Base-by-base conservation (phyloP, 2,888 invertebrate genomes). In the Rapana venosa region DNA sequence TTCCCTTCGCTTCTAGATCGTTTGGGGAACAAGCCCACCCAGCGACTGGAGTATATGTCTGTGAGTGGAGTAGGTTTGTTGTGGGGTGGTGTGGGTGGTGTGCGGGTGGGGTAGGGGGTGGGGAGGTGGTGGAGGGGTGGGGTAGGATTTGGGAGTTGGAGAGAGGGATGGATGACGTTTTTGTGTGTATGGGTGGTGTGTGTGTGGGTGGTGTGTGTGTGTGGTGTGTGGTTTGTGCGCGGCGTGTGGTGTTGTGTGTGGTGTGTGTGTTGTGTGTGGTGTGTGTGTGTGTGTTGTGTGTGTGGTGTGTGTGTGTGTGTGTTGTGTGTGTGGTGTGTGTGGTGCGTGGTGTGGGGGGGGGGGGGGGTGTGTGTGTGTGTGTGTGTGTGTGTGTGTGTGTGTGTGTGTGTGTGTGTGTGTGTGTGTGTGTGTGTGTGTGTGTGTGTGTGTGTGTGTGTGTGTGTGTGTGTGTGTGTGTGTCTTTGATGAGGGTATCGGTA, bases 1-100 rank as follows among this genome's bases (percentile, higher is more conserved):
- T 91, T 91, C 61, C 93, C 93, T 74, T 93, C 92, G 13, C 70
- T 94, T 30, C 30, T 94, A 6, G 95, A 95, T 81, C 77, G 84
- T 13, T 84, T 84, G 17, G 84, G 84, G 2, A 58, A 30, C 56
- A 15, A 36, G 84, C 36, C 56, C 30, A 58, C 30, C 56, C 56
- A 84, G 30, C 56, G 84, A 58, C 30, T 35, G 5, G 22, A 84
- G 36, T 58, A 36, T 30, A 84, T 84, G 84, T 11, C 15, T 20
- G 84, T 84, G 30, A 84, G 84, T 22, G 35, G n/a, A n/a, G n/a
- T n/a, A n/a, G n/a, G n/a, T 84, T 84, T 5, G 22, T 47, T 22
- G 56, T 22, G 20, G n/a, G 47, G 47, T 26, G 20, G 84, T 84
- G 22, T 84, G n/a, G 6, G n/a, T 79, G 8, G 22, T 1, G 79